A percentile compares a stretch with the other conserved stretches of the same genome.
phyloP scores from a whole-genome alignment of 2,797 vertebrate species.

The Moxostoma hubbsi region DNA sequence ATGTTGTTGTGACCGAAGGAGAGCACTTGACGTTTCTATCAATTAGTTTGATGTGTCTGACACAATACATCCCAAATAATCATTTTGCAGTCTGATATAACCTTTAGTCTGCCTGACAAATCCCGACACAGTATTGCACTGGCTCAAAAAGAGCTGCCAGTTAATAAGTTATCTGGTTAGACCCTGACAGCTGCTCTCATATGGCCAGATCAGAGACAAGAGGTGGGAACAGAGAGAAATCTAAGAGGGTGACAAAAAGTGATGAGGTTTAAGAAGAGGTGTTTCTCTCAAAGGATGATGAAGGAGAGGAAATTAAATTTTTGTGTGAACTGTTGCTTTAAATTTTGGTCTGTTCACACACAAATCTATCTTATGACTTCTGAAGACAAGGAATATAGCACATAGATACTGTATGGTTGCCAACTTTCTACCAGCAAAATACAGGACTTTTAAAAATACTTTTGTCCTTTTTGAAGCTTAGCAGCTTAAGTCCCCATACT shows the following conservation, averaged over 20 bases:
- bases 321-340: neutral
- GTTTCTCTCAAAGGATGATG: neutral
- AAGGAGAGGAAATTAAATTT: neutral
- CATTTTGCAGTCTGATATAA: slow-evolving; percentile 29
- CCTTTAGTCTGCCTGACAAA: slow-evolving; percentile 26
- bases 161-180: slow-evolving; percentile 34
- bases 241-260: slow-evolving; percentile 33
- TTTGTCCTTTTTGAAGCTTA: too few relatives aligned
- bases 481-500: too few relatives aligned
- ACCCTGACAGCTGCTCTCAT: slow-evolving; percentile 31
- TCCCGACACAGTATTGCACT: neutral
- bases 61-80: slow-evolving; percentile 4
- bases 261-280: slow-evolving; percentile 4
- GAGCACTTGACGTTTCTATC: slow-evolving; percentile 26
- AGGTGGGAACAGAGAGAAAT: slow-evolving; percentile 9
- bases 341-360: neutral
- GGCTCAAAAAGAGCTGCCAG: slow-evolving; percentile 10
- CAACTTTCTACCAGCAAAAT: too few relatives aligned
- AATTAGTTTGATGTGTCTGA: slow-evolving; percentile 19
- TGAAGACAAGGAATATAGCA: too few relatives aligned
- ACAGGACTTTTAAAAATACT: too few relatives aligned
- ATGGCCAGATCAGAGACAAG: neutral
- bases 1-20: neutral
- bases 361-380: too few relatives aligned
- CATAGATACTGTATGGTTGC: too few relatives aligned